Conservation (phyloP, 2,113 vertebrate genomes). For the Halichoeres trimaculatus region DNA sequence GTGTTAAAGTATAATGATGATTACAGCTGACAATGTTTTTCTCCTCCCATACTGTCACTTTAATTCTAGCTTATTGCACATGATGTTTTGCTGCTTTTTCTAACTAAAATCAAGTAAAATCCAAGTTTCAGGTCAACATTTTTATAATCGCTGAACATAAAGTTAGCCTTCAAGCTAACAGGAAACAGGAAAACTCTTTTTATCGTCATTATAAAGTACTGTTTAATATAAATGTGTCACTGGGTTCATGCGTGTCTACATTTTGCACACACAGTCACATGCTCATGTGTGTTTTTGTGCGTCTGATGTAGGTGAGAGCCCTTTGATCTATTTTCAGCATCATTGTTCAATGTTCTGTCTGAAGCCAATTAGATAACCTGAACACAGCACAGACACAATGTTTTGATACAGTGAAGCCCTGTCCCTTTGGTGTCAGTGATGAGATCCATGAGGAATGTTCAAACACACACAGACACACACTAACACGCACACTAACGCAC, state of each 20-base stretch:
- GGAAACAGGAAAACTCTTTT: neutral
- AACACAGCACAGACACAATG: conserved; percentile 44
- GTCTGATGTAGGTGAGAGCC: conserved; percentile 9
- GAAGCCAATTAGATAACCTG: conserved; percentile 69
- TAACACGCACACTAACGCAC: conserved; percentile 31
- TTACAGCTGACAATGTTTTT: too few species aligned
- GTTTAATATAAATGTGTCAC: neutral
- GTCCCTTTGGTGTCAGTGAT: conserved; percentile 66
- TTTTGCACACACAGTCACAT: neutral
- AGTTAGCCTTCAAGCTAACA: neutral
- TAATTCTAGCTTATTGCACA: too few species aligned
- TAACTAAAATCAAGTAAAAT: too few species aligned
- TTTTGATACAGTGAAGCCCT: conserved; percentile 55
- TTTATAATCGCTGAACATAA: neutral
- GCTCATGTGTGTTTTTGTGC: conserved; percentile 19
- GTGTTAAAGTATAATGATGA: too few species aligned
- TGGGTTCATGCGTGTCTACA: neutral
- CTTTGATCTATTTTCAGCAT: conserved; percentile 60
- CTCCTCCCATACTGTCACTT: too few species aligned
- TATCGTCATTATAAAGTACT: conserved; percentile 1
- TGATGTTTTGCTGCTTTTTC: too few species aligned
- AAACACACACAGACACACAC: conserved; percentile 16
- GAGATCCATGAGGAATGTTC: conserved; percentile 68
- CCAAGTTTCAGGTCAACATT: too few species aligned
- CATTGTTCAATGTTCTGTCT: conserved; percentile 39